A percentile compares a stretch with the other conserved stretches of the same genome.
Evolutionary conservation across 1,140 invertebrate genomes (phyloP).

Genomic region (Acromyrmex echinatior): DNA sequence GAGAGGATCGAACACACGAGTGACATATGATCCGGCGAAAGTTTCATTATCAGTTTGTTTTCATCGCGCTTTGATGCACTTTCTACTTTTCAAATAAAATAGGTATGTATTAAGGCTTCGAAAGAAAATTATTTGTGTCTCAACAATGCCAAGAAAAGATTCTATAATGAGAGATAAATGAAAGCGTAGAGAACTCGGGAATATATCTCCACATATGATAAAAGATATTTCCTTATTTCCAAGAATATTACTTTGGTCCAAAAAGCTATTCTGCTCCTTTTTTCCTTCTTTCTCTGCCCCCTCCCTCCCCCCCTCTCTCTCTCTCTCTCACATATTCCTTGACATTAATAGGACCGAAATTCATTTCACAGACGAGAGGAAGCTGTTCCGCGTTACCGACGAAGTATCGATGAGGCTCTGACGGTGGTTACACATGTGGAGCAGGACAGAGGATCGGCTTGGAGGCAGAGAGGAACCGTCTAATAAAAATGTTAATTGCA

Average conservation of each 20-base stretch:
- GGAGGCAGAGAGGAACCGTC: constrained; percentile 74
- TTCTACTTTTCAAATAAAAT: neutral
- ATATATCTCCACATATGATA: neutral
- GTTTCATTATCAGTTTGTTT: neutral
- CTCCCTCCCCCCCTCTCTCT: neutral
- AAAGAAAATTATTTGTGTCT: neutral
- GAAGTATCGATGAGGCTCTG: constrained; percentile 62
- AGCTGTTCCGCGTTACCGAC: constrained; percentile 57
- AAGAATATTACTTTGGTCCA: neutral
- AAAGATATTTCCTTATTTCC: constrained; percentile 8
- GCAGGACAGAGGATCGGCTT: constrained; percentile 65
- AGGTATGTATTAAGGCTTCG: neutral
- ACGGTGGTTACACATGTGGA: constrained; percentile 67
- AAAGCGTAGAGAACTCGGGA: neutral
- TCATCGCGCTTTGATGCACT: neutral
- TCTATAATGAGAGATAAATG: neutral
- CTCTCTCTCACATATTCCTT: neutral
- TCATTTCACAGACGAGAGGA: constrained; percentile 65
- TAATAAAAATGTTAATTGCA: constrained; percentile 87
- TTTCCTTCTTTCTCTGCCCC: too few relatives aligned
- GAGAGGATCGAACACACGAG: constrained; percentile 12
- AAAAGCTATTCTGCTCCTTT: neutral
- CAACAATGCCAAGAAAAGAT: neutral
- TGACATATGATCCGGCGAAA: constrained; percentile 19
- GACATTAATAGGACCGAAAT: constrained; percentile 43